Evolutionary conservation across 1,140 invertebrate species (phyloP), one percentile per base, ranked within the genome.

Genomic region (Drosophila watanabei): DNA sequence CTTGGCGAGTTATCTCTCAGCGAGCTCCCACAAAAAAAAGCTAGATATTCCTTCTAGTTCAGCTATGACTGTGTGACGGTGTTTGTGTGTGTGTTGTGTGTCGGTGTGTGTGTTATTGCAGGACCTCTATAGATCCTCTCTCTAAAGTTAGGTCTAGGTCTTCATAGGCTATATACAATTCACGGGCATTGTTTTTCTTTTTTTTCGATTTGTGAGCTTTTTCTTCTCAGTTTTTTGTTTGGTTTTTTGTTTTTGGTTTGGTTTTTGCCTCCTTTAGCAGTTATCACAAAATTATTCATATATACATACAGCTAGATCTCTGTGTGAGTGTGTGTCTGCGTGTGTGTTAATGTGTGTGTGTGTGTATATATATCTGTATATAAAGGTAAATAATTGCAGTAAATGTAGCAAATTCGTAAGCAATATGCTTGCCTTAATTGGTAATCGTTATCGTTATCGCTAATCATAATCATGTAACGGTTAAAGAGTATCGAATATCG

Each of bases 321-420:
- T 72, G 46, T 66, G 39, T 79, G 28, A 60, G 9, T 62, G 16
- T 60, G 30, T 59, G 24, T 24, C 1, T 24, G 24, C 3, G 33
- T 72, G 43, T 51, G 35, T 63, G 28, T 57, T 20, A 45, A 20
- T 59, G 49, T 79, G 30, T 71, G 24, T 37, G 20, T 66, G 11
- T 75, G 16, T 62, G 33, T 63, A 49, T 72, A 52, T 75, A 45
- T 70, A 43, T 61, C 28, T 70, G 51, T 69, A 75, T 85, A 82
- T 82, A 84, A 90, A 89, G 70, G 79, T 90, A 90, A 85, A 89
- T 90, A 90, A 90, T 89, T 89, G 86, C 85, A 85, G 79, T 89
- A 90, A 90, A 83, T 83, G 80, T 87, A 88, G 84, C 84, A 88
- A 88, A 88, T 88, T 88, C 84, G 81, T 90, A 90, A 85, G 86